These are phyloP conservation scores for Pachymerium ferrugineum DNA, from an alignment of 2,888 invertebrate genomes.

Conservation along the genomic window DNA sequence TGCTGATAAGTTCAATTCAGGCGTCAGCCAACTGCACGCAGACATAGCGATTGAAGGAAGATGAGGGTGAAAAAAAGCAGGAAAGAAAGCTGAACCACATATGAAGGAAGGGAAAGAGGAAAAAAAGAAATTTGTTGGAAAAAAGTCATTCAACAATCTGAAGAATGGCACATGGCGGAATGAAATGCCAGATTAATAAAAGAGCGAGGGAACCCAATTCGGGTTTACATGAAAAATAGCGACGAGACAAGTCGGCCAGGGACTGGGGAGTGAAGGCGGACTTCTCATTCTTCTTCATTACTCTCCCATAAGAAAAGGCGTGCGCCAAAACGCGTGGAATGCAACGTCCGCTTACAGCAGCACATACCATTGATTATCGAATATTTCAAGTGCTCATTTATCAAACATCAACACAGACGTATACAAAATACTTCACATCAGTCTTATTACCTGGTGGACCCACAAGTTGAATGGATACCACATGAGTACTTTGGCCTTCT, in stretches of 20 bases:
- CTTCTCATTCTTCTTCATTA: constrained; percentile 18
- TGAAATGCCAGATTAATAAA: constrained; percentile 15
- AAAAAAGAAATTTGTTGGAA: background rate
- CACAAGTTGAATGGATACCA: constrained; percentile 64
- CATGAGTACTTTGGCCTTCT: constrained; percentile 73
- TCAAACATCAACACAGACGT: background rate
- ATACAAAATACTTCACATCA: background rate
- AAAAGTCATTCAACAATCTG: constrained; percentile 1
- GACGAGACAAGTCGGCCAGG: background rate
- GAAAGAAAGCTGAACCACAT: background rate
- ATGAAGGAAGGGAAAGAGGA: background rate
- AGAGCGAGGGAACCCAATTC: background rate
- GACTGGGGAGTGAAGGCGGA: background rate
- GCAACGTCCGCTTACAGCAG: background rate
- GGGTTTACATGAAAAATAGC: constrained; percentile 10
- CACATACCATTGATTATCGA: background rate
- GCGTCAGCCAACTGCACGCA: background rate
- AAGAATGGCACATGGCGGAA: background rate
- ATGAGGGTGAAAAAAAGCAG: background rate
- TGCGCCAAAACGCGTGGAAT: background rate
- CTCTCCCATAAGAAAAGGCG: background rate
- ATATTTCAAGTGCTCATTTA: background rate
- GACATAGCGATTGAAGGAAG: background rate
- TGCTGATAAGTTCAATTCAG: constrained; percentile 4
- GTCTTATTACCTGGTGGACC: constrained; percentile 27